A percentile compares a stretch with the other conserved stretches of the same genome.
These are phyloP conservation scores for Acronicta alni DNA, from an alignment of 2,888 invertebrate genomes.

Conservation along the genomic window DNA sequence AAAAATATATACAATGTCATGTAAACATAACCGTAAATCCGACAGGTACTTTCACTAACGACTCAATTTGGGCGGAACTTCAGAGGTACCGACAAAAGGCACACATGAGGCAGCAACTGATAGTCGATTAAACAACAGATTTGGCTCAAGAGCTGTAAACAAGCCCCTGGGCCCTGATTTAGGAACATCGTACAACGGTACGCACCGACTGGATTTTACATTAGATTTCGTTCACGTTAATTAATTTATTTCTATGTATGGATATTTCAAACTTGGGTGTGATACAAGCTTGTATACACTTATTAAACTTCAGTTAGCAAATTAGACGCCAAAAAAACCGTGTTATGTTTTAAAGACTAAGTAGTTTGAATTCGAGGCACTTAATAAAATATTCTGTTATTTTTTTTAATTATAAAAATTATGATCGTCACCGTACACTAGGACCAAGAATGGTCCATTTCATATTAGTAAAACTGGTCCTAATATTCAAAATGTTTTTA, in stretches of 20 bases:
- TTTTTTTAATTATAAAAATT: no score
- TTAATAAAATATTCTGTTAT: no score
- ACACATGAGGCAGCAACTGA: conserved; percentile 11
- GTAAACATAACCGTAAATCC: neutral
- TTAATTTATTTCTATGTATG: conserved; percentile 27
- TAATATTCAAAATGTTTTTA: neutral
- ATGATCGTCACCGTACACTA: no score
- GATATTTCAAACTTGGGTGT: conserved; percentile 13
- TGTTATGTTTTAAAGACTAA: no score
- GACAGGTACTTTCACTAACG: neutral
- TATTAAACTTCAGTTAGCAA: neutral
- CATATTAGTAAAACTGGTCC: neutral
- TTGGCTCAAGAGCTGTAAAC: conserved; percentile 35
- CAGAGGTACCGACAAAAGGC: conserved; percentile 1
- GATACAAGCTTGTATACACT: neutral
- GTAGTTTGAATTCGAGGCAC: no score
- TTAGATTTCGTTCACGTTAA: conserved; percentile 32
- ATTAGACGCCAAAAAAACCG: no score
- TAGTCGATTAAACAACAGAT: conserved; percentile 35
- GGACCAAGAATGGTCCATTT: neutral
- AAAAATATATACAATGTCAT: no score
- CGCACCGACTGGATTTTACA: conserved; percentile 3
- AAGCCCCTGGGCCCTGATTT: conserved; percentile 20
- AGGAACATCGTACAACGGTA: conserved; percentile 9
- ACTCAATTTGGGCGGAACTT: conserved; percentile 1